phyloP scores from a whole-genome alignment of 2,113 vertebrate genomes.

The Ahaetulla prasina region DNA sequence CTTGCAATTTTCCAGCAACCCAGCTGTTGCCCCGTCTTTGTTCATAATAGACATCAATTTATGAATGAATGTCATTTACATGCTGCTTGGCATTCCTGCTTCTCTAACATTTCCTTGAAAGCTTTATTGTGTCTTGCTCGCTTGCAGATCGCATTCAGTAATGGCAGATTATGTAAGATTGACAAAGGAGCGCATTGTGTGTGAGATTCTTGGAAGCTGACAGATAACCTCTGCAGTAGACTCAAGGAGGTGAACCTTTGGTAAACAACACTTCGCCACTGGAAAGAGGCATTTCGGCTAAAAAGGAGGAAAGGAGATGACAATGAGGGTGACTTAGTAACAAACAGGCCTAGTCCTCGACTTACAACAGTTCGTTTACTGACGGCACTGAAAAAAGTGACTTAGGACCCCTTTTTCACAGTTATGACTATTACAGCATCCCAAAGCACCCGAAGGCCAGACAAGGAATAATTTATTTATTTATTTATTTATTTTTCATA shows the following conservation, averaged over 20 bases:
- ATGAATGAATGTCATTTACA: accelerated
- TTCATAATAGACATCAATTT: constrained; percentile 7
- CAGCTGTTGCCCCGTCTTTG: background rate
- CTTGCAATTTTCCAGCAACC: background rate
- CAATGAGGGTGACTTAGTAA: background rate
- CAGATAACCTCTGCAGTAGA: background rate
- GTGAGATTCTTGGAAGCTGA: background rate
- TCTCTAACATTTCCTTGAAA: background rate
- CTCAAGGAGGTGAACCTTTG: background rate
- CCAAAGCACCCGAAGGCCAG: too few species aligned
- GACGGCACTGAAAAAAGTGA: background rate
- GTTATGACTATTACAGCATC: background rate
- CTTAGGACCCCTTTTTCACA: background rate
- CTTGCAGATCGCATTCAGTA: background rate
- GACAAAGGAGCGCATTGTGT: background rate
- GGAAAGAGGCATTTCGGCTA: background rate
- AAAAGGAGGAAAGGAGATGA: too few species aligned
- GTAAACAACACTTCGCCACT: background rate
- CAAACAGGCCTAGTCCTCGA: background rate
- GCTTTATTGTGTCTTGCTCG: background rate
- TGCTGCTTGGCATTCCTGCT: background rate
- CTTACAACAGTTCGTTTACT: background rate
- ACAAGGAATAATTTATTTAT: too few species aligned
- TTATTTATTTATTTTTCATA: too few species aligned
- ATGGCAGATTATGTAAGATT: background rate